Evolutionary conservation across 2,113 vertebrate species (phyloP).

Genomic region (Lagopus muta): DNA sequence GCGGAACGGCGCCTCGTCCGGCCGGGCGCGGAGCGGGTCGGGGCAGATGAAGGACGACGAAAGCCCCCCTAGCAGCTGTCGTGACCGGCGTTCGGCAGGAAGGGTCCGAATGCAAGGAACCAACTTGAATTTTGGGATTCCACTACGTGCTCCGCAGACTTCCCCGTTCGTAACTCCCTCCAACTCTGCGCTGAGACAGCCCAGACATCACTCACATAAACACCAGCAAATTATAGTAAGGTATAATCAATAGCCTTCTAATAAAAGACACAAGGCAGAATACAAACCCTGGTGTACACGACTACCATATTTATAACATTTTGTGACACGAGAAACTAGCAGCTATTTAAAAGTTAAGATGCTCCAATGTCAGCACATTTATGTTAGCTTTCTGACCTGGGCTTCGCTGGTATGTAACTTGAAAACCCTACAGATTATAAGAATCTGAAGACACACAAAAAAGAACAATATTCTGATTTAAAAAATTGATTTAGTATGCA

Average conservation of each 20-base stretch:
- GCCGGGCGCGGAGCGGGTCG: too few species aligned
- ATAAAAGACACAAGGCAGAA: background rate
- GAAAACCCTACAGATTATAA: slow-evolving; percentile 69
- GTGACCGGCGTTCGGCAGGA: background rate
- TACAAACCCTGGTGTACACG: slow-evolving; percentile 55
- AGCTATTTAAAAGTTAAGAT: slow-evolving; percentile 71
- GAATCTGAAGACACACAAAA: slow-evolving; percentile 69
- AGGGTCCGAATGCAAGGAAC: fast-evolving
- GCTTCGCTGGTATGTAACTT: slow-evolving; percentile 62
- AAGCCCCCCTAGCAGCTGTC: too few species aligned
- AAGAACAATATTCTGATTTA: slow-evolving; percentile 79
- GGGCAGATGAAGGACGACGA: background rate
- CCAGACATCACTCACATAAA: background rate
- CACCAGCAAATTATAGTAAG: background rate
- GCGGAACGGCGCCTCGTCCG: too few species aligned
- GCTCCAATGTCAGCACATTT: slow-evolving; percentile 61
- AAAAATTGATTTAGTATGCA: slow-evolving; percentile 83
- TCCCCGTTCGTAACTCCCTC: background rate
- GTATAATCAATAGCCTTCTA: background rate
- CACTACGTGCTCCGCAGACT: fast-evolving
- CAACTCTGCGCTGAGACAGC: background rate
- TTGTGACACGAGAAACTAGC: slow-evolving; percentile 34
- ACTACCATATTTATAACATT: slow-evolving; percentile 70
- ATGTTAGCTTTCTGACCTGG: slow-evolving; percentile 68
- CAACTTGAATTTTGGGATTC: background rate